A percentile compares a stretch with the other conserved stretches of the same genome.
phyloP scores from a whole-genome alignment of 2,888 invertebrate genomes.

The Spicauda simplicius region DNA sequence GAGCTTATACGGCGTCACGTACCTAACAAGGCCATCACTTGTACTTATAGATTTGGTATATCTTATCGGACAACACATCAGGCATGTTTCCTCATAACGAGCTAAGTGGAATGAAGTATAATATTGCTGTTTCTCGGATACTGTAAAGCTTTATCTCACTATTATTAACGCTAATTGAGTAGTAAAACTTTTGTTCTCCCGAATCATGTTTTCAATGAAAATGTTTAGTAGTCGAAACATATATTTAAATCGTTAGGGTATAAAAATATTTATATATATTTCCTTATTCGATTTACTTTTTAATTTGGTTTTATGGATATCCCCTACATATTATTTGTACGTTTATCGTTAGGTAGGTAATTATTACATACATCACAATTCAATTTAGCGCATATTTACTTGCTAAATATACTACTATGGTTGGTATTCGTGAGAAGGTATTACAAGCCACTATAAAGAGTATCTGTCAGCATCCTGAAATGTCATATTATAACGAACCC shows the following conservation, averaged over 20 bases:
- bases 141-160: constrained; percentile 70
- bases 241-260: constrained; percentile 72
- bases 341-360: constrained; percentile 73
- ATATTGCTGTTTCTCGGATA: constrained; percentile 61
- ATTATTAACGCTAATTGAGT: constrained; percentile 55
- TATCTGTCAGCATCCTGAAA: constrained; percentile 32
- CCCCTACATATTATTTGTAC: constrained; percentile 79
- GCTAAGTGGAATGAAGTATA: constrained; percentile 69
- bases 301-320: constrained; percentile 66
- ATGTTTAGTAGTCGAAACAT: constrained; percentile 70
- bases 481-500: constrained; percentile 32
- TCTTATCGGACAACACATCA: constrained; percentile 53
- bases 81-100: constrained; percentile 54
- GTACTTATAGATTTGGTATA: constrained; percentile 71
- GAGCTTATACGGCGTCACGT: constrained; percentile 61
- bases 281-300: constrained; percentile 58
- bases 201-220: constrained; percentile 53
- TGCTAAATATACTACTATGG: constrained; percentile 56
- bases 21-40: constrained; percentile 76
- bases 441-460: constrained; percentile 35
- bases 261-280: constrained; percentile 73
- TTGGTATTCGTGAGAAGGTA: constrained; percentile 50
- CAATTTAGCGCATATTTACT: constrained; percentile 62
- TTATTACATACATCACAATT: constrained; percentile 67
- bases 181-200: constrained; percentile 40